Percentiles rank a stretch among this genome's conserved stretches.
Conservation (phyloP, 1,140 invertebrate species). For the Anoplophora glabripennis region DNA sequence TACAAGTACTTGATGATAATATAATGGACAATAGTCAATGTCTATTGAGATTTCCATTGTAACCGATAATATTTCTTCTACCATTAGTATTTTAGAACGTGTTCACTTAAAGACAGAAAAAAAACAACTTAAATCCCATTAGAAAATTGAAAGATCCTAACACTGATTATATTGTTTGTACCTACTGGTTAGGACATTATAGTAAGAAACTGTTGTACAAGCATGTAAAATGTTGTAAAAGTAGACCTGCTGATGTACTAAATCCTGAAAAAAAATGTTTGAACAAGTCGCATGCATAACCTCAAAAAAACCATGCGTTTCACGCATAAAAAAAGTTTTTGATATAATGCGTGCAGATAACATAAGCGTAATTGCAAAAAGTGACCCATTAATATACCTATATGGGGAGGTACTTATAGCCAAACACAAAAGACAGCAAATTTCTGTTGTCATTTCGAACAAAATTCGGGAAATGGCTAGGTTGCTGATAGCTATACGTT, state of each 20-base stretch:
- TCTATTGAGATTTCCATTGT: too few species aligned
- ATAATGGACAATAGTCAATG: too few species aligned
- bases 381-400: neutral
- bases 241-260: neutral
- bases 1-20: too few species aligned
- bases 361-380: neutral
- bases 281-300: neutral
- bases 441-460: neutral
- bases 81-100: too few species aligned
- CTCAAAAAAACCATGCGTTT: constrained; percentile 3
- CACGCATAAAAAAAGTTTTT: neutral
- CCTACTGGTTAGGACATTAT: too few species aligned
- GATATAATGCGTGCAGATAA: constrained; percentile 3
- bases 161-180: too few species aligned
- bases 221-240: neutral
- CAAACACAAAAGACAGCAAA: constrained; percentile 8
- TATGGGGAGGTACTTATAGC: neutral
- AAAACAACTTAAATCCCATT: too few species aligned
- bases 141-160: too few species aligned
- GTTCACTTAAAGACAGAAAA: too few species aligned
- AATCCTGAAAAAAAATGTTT: constrained; percentile 11
- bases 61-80: too few species aligned
- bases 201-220: constrained; percentile 1
- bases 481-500: neutral
- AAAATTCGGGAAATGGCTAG: constrained; percentile 1